Percentiles rank a stretch among this genome's conserved stretches.
These are phyloP conservation scores for Lithophane socia DNA, from an alignment of 2,888 invertebrate genomes.

Conservation along the genomic window DNA sequence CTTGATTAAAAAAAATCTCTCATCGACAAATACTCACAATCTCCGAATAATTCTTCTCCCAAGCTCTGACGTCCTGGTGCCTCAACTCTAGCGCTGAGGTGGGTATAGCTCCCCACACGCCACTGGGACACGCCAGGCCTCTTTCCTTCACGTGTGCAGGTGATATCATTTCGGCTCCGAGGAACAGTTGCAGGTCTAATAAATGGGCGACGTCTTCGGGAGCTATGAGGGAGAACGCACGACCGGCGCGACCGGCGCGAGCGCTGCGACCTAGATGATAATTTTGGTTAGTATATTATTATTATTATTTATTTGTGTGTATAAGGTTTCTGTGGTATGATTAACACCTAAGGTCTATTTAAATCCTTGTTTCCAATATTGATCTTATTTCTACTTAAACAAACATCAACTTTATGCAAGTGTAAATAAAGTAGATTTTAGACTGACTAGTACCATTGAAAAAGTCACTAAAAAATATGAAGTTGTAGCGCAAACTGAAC, in stretches of 20 bases:
- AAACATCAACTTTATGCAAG: too few species aligned
- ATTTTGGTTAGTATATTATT: not conserved
- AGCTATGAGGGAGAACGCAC: slow-evolving; percentile 97
- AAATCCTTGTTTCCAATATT: too few species aligned
- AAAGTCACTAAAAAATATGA: too few species aligned
- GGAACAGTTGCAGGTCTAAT: slow-evolving; percentile 98
- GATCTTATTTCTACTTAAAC: too few species aligned
- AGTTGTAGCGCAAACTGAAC: too few species aligned
- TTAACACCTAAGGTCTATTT: not conserved
- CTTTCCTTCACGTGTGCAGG: slow-evolving; percentile 75
- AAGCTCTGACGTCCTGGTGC: slow-evolving; percentile 93
- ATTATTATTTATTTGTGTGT: too few species aligned
- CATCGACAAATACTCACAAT: slow-evolving; percentile 90
- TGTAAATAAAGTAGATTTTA: too few species aligned
- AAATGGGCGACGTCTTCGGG: slow-evolving; percentile 98
- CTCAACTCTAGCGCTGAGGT: slow-evolving; percentile 95
- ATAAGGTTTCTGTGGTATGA: not conserved
- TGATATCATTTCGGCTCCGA: slow-evolving; percentile 93
- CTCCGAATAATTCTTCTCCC: slow-evolving; percentile 94
- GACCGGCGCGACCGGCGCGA: slow-evolving; percentile 97
- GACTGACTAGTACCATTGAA: too few species aligned
- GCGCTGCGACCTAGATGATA: slow-evolving; percentile 95
- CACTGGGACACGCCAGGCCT: slow-evolving; percentile 87
- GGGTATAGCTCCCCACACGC: slow-evolving; percentile 95
- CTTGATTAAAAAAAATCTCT: too few species aligned